phyloP scores from a whole-genome alignment of 30 jellyfish, hydroid and myxozoan genomes.

The Sanderia malayensis region DNA sequence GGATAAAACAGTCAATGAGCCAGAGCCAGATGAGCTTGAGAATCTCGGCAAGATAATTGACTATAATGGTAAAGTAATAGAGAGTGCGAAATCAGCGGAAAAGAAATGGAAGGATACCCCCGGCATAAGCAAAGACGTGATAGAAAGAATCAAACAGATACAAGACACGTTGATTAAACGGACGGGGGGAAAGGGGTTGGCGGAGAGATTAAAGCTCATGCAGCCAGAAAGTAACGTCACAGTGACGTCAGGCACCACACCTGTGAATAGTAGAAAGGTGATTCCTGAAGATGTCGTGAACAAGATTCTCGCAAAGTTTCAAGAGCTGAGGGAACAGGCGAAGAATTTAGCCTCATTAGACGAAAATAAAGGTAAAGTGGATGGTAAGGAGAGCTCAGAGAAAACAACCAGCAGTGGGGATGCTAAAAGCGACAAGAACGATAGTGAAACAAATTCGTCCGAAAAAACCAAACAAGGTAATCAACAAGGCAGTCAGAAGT shows the following conservation, averaged over 20 bases:
- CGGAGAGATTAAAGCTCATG: slow-evolving; percentile 65
- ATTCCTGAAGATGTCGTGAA: slow-evolving; percentile 99
- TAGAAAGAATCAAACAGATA: slow-evolving; percentile 81
- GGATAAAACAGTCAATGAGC: slow-evolving; percentile 26
- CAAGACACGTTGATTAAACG: slow-evolving; percentile 88
- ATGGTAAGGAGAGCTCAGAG: slow-evolving; percentile 18
- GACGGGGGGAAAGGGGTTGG: slow-evolving; percentile 67
- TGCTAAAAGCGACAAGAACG: background rate
- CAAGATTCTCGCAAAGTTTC: slow-evolving; percentile 83
- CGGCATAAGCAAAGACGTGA: slow-evolving; percentile 78
- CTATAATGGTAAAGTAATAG: slow-evolving; percentile 67
- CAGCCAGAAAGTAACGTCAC: slow-evolving; percentile 62
- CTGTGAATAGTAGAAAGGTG: slow-evolving; percentile 66
- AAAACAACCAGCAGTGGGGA: background rate
- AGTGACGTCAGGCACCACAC: slow-evolving; percentile 23
- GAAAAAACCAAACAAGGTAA: slow-evolving; percentile 19
- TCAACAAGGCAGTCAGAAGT: slow-evolving; percentile 6
- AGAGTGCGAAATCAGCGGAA: slow-evolving; percentile 20
- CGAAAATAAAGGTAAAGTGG: slow-evolving; percentile 19
- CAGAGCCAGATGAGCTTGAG: slow-evolving; percentile 82
- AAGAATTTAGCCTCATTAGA: slow-evolving; percentile 59
- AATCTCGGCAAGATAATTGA: slow-evolving; percentile 85
- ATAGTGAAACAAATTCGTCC: background rate
- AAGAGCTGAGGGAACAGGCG: slow-evolving; percentile 88
- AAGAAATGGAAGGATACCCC: slow-evolving; percentile 57